Evolutionary conservation across 1,140 invertebrate species (phyloP), one percentile per base, ranked within the genome.

Genomic region (Ostrea edulis): DNA sequence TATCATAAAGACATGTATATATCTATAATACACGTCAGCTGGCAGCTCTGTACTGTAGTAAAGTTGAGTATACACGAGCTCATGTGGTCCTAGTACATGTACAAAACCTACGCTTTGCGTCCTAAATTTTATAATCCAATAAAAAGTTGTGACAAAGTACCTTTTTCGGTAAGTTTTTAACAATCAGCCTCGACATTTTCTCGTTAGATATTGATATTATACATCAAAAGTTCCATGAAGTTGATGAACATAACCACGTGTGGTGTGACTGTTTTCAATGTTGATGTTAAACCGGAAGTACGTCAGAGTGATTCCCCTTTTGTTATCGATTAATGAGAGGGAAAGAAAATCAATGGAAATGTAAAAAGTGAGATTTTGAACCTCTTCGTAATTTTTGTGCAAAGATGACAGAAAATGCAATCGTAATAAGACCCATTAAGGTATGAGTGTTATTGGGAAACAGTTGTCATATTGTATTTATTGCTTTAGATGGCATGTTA

Each of bases 251-350:
- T 12, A 35, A 77, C 12, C 68, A 77, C 68, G 68, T 77, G 68
- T 77, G 12, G 68, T 77, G 68, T 77, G 12, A 9, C 68, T 77
- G 68, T 77, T 77, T 62, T 77, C 68, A 29, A 14, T 35, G 22
- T 25, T 25, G 17, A 77, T 77, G 22, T 44, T 90, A 87, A 55
- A 89, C 84, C 84, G 84, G 84, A 85, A 85, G 35, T 85, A 1
- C 8, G 1, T 58, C 29, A 35, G n/a, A 83, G 51, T 85, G 53
- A 85, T 52, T 22, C 52, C 84, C 84, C 84, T 85, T 44, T 85
- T 51, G 22, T 44, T 35, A 77, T 77, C n/a, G 55, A 62, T 62
- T 20, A 12, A 20, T 0, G 17, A 17, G 55, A 20, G 17, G 55
- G 55, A 77, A 77, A 77, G 14, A 25, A 62, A 62, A 62, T 62